phyloP scores from a whole-genome alignment of 2,113 vertebrate species.

The Myrmecobius fasciatus region DNA sequence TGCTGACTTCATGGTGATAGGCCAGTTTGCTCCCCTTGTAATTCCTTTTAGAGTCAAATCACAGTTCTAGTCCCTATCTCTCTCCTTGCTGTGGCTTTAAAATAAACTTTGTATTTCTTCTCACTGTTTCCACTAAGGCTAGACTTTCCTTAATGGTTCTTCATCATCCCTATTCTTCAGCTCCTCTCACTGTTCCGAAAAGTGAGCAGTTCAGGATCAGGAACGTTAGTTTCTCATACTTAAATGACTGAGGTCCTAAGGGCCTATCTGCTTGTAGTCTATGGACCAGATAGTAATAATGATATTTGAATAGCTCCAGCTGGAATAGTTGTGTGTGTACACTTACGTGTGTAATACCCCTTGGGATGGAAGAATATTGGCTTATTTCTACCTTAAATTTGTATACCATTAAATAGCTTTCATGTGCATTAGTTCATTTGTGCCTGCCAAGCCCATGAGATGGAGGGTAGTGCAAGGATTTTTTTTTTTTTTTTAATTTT shows the following conservation, averaged over 20 bases:
- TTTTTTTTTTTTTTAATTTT: not conserved
- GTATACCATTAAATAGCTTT: not conserved
- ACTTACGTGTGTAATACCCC: not conserved
- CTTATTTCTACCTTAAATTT: not conserved
- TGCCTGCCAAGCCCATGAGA: not conserved
- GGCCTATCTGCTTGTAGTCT: not conserved
- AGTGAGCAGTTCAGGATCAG: not conserved
- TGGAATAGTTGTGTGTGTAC: not conserved
- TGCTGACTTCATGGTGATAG: not conserved
- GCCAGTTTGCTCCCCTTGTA: not conserved
- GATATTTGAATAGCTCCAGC: not conserved
- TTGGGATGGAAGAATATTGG: not conserved
- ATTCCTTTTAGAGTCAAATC: not conserved
- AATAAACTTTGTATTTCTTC: not conserved
- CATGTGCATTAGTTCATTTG: not conserved
- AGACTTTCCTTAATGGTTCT: not conserved
- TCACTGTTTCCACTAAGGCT: not conserved
- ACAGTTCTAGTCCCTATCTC: not conserved
- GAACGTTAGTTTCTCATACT: not conserved
- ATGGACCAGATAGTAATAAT: not conserved
- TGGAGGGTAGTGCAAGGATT: not conserved
- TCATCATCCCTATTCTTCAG: not conserved
- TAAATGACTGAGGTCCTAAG: not conserved
- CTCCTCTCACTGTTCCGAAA: not conserved
- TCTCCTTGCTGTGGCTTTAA: not conserved